Percentiles rank a stretch among this genome's conserved stretches.
Evolutionary conservation across 2,797 vertebrate genomes (phyloP).

Genomic region (Pangasius krempfi): DNA sequence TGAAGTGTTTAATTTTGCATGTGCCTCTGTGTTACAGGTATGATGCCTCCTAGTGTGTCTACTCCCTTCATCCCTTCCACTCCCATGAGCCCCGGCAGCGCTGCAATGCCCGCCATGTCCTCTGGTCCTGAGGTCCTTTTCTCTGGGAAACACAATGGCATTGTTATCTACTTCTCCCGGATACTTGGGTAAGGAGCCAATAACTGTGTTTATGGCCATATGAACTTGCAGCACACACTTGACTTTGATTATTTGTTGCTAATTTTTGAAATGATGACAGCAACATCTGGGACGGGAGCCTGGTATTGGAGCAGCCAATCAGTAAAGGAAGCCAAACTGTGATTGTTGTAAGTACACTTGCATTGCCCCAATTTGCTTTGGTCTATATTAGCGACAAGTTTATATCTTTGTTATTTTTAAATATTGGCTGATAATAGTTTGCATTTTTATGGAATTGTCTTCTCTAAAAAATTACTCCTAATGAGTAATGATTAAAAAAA

Average conservation of each 20-base stretch:
- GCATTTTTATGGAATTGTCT: too few relatives aligned
- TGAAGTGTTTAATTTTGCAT: neutral
- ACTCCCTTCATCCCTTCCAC: conserved; percentile 74
- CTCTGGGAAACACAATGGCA: conserved; percentile 95
- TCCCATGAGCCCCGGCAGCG: conserved; percentile 62
- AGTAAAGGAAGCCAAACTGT: conserved; percentile 85
- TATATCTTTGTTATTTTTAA: neutral
- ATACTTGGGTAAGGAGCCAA: conserved; percentile 87
- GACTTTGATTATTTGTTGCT: neutral
- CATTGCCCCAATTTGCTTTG: neutral
- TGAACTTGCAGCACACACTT: neutral
- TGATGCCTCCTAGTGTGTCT: conserved; percentile 73
- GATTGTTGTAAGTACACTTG: conserved; percentile 80
- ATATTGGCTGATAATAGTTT: neutral
- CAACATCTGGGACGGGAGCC: conserved; percentile 96
- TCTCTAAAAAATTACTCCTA: too few relatives aligned
- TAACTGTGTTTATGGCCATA: neutral
- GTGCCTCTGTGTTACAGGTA: conserved; percentile 49
- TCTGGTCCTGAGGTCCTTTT: conserved; percentile 91
- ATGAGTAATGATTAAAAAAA: too few relatives aligned
- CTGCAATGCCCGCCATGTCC: conserved; percentile 76
- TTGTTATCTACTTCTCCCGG: conserved; percentile 92
- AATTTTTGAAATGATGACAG: conserved; percentile 69
- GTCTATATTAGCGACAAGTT: neutral
- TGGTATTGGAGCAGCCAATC: conserved; percentile 86